Evolutionary conservation across 1,140 invertebrate species (phyloP).

Genomic region (Nephila pilipes): DNA sequence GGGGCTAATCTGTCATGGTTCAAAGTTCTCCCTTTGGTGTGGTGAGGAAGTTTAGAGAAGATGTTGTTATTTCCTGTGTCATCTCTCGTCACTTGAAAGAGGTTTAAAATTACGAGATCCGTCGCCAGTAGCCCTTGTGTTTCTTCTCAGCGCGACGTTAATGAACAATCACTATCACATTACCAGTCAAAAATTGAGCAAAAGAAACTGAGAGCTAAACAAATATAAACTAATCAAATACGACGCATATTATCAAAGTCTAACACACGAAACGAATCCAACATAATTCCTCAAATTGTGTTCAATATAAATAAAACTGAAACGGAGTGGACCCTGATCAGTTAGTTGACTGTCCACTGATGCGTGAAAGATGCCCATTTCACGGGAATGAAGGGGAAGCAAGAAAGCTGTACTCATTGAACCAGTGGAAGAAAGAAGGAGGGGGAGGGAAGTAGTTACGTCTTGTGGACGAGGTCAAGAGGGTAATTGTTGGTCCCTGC

Average conservation of each 20-base stretch:
- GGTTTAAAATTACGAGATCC: no score
- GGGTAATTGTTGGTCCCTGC: conserved; percentile 66
- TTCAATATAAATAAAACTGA: background rate
- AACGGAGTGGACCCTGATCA: no score
- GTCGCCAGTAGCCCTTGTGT: no score
- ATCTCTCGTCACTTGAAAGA: no score
- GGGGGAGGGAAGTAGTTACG: background rate
- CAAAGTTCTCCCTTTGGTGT: no score
- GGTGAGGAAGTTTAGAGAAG: no score
- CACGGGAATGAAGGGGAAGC: background rate
- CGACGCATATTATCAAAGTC: background rate
- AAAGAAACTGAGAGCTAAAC: no score
- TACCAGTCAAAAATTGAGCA: no score
- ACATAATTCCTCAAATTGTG: background rate
- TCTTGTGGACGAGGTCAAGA: conserved; percentile 57
- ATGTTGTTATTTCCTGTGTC: no score
- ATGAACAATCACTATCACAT: no score
- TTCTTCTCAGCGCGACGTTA: no score
- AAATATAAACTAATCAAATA: background rate
- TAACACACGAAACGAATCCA: background rate
- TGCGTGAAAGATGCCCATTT: conserved; percentile 25
- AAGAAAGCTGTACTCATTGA: conserved; percentile 13
- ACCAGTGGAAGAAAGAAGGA: background rate
- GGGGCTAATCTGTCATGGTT: no score
- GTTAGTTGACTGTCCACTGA: background rate